A percentile compares a stretch with the other conserved stretches of the same genome.
Evolutionary conservation across 2,113 vertebrate species (phyloP).

Genomic region (Procavia capensis): DNA sequence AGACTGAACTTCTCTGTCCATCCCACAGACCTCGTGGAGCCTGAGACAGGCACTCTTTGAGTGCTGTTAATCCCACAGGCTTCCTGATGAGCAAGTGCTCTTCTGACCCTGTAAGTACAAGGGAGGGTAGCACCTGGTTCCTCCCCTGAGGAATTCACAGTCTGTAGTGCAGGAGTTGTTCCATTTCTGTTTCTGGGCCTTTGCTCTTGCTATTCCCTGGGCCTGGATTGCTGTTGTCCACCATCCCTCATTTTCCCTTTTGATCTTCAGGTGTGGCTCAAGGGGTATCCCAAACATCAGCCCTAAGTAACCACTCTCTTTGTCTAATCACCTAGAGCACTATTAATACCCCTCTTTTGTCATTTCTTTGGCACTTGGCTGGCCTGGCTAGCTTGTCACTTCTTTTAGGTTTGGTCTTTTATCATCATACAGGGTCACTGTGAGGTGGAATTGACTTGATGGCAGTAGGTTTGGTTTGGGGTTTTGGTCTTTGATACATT

Average conservation of each 20-base stretch:
- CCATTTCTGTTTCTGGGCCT: neutral
- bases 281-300: neutral
- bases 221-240: neutral
- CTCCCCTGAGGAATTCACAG: neutral
- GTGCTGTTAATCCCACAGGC: neutral
- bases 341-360: neutral
- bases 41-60: no score
- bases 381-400: no score
- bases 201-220: neutral
- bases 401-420: no score
- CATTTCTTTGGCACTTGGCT: no score
- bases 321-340: neutral
- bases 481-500: constrained; percentile 5
- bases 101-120: neutral
- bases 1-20: neutral
- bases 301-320: neutral
- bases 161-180: neutral
- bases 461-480: no score
- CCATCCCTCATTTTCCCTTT: neutral
- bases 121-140: neutral
- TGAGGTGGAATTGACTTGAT: no score
- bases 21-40: neutral
- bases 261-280: neutral
- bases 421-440: no score
- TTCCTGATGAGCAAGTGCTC: neutral